Conservation (phyloP, 2,113 vertebrate species). For the Etheostoma spectabile region DNA sequence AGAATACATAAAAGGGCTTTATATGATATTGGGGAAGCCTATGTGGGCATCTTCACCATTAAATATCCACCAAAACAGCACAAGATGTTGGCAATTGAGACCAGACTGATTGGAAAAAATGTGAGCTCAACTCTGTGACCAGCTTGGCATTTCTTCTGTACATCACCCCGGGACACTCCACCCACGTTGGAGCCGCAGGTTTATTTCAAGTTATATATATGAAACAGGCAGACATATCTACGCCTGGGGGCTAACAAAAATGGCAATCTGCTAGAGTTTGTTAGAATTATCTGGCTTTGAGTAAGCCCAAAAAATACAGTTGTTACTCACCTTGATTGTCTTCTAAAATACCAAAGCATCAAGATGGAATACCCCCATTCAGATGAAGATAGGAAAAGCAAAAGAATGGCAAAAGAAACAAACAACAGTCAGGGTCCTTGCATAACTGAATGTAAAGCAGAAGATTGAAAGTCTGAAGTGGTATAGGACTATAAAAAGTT, state of each 20-base stretch:
- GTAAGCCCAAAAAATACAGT: neutral
- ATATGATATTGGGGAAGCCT: neutral
- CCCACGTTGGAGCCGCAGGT: too few species aligned
- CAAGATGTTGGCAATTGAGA: neutral
- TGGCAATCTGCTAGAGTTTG: neutral
- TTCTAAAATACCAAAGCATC: slow-evolving; percentile 61
- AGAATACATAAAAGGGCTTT: neutral
- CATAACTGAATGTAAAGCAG: neutral
- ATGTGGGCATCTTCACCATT: neutral
- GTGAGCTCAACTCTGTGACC: too few species aligned
- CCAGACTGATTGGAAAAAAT: neutral
- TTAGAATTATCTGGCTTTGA: neutral
- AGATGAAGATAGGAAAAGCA: neutral
- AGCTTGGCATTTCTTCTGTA: neutral
- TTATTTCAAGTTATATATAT: neutral
- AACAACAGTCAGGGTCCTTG: neutral
- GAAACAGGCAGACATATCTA: neutral
- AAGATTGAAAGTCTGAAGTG: too few species aligned
- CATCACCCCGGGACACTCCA: neutral
- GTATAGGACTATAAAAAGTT: too few species aligned
- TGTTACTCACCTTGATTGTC: slow-evolving; percentile 79
- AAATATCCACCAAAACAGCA: neutral
- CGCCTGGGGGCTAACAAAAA: neutral
- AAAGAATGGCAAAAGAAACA: neutral
- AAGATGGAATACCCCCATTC: neutral